These are phyloP conservation scores for Gadus chalcogrammus DNA, from an alignment of 2,113 vertebrate genomes.

Conservation along the genomic window DNA sequence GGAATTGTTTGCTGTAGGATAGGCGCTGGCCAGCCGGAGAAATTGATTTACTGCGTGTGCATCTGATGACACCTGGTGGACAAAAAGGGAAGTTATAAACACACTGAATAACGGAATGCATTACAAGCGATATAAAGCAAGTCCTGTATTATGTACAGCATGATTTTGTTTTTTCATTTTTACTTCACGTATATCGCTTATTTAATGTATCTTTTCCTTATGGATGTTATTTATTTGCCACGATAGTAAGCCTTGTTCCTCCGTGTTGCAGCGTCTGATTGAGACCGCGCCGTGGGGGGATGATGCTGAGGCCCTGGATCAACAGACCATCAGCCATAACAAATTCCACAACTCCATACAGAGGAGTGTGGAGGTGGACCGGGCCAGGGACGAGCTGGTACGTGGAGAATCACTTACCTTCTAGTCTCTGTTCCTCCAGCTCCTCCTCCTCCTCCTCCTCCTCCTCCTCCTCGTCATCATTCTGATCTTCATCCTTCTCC, in stretches of 20 bases:
- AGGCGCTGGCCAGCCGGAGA: background rate
- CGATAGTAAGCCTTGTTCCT: conserved; percentile 9
- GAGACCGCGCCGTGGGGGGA: conserved; percentile 85
- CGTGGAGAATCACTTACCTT: background rate
- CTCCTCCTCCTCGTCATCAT: no score
- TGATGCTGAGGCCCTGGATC: conserved; percentile 78
- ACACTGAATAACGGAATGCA: no score
- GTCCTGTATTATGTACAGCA: background rate
- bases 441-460: background rate
- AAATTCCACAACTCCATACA: conserved; percentile 82
- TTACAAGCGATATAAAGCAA: no score
- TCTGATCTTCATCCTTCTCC: background rate
- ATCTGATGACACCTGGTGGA: conserved; percentile 61
- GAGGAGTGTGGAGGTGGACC: conserved; percentile 81
- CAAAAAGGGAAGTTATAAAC: background rate
- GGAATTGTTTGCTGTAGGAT: conserved; percentile 54
- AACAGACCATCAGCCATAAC: conserved; percentile 82
- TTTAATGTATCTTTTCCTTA: no score
- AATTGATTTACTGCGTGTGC: conserved; percentile 11
- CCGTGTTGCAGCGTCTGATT: conserved; percentile 78
- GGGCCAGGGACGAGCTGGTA: conserved; percentile 86
- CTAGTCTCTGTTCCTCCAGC: background rate
- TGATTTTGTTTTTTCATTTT: background rate
- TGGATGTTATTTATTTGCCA: no score
- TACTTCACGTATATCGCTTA: background rate